Evolutionary conservation across 2,888 invertebrate species (phyloP).

Genomic region (Lasioglossum morio): DNA sequence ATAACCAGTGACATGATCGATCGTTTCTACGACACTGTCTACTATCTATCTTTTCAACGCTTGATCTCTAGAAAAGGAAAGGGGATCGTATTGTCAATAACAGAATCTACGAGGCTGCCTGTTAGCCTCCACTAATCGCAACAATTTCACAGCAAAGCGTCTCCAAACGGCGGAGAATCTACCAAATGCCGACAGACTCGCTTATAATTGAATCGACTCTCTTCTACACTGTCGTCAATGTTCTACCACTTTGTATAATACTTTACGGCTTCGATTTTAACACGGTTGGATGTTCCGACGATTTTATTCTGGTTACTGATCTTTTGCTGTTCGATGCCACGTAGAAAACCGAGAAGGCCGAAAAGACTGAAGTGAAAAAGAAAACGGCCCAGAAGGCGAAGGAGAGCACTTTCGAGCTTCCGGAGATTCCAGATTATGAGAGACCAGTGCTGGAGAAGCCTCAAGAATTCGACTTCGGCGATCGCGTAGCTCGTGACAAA

Average conservation of each 20-base stretch:
- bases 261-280: conserved; percentile 39
- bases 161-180: neutral
- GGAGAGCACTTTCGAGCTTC: conserved; percentile 81
- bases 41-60: neutral
- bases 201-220: neutral
- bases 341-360: conserved; percentile 81
- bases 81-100: neutral
- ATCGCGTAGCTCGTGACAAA: conserved; percentile 78
- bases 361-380: conserved; percentile 80
- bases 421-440: conserved; percentile 88
- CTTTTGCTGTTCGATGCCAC: neutral
- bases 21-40: conserved; percentile 1
- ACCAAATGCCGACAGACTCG: neutral
- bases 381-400: conserved; percentile 78
- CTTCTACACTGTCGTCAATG: conserved; percentile 21
- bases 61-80: neutral
- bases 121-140: conserved; percentile 2
- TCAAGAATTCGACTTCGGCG: conserved; percentile 82
- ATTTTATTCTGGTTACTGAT: neutral
- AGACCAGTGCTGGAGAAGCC: conserved; percentile 81
- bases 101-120: neutral
- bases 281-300: neutral
- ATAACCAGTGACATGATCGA: conserved; percentile 23
- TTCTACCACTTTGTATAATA: conserved; percentile 8
- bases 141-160: neutral